Base-by-base conservation (phyloP, 2,888 invertebrate genomes). In the Altica lythri region DNA sequence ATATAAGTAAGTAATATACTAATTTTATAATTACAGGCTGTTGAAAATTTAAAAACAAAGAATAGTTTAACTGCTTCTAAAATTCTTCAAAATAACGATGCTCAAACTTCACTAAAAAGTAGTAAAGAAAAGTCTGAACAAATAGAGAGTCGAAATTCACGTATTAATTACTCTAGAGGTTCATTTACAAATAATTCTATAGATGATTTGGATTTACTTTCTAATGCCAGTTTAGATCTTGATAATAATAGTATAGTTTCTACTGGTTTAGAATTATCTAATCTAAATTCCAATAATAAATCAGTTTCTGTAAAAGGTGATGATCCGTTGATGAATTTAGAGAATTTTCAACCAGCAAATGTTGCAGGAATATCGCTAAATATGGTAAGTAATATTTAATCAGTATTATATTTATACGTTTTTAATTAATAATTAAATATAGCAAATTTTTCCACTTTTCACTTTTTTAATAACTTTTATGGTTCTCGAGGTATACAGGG, bases 111-210 rank as follows among this genome's bases (percentile, higher is more conserved):
- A 3, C 40, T 63, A 12, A 30, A 29, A 3, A 3, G 29, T 10
- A 4, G 8, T 29, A n/a, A n/a, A n/a, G n/a, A n/a, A n/a, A 13
- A n/a, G n/a, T 22, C 45, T 2, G 30, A 46, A 13, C 25, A 43
- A 25, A 34, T 25, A n/a, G 29, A 16, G 17, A 22, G 51, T 9
- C 47, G 59, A 32, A 53, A 53, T 32, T 65, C 68, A 3, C 62
- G 65, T 2, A 68, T 74, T 32, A 74, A 72, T 58, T 72, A 67
- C 46, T 69, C 70, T 1, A 63, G 75, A 54, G 73, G 73, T 4
- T 73, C 72, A 1, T 48, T 48, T 16, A 43, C 44, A 25, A 68
- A 68, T 25, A 45, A 34, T 16, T 44, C 27, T 5, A 34, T 51
- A 2, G 43, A 55, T 12, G 47, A 60, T 18, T 35, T 49, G 37